Evolutionary conservation across 2,113 vertebrate species (phyloP).

Genomic region (Lepus americanus): DNA sequence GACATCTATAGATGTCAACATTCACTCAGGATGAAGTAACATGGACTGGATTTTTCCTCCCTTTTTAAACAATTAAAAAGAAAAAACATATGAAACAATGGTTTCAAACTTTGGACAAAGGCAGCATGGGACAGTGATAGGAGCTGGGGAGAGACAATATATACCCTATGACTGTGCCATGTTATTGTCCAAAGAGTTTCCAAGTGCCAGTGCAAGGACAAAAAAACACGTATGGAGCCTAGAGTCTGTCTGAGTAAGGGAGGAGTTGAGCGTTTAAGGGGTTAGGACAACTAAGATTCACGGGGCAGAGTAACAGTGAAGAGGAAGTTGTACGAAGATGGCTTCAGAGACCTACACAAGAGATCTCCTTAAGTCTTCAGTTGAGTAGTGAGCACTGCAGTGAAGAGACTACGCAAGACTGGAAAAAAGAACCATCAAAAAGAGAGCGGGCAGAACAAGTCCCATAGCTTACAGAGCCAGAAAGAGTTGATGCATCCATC

Average conservation of each 20-base stretch:
- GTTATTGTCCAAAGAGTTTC: not conserved
- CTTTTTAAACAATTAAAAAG: constrained; percentile 32
- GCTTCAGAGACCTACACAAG: not conserved
- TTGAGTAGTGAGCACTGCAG: not conserved
- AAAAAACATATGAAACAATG: not conserved
- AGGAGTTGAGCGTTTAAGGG: not conserved
- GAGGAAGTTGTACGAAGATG: not conserved
- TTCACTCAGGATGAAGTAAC: not conserved
- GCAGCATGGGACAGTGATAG: not conserved
- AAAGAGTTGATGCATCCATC: not conserved
- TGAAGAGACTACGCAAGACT: not conserved
- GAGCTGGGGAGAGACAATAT: not conserved
- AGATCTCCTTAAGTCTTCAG: not conserved
- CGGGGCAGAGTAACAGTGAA: not conserved
- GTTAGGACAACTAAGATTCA: not conserved
- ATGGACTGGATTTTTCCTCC: not conserved
- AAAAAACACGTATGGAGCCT: not conserved
- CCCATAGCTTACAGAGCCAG: not conserved
- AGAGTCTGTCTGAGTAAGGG: not conserved
- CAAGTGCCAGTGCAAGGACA: not conserved
- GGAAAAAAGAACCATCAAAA: not conserved
- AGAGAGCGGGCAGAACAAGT: not conserved
- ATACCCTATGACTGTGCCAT: not conserved
- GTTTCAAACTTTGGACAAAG: not conserved
- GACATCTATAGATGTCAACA: not conserved